These are phyloP conservation scores for Auanema freiburgensis DNA, from an alignment of 2,888 invertebrate species.

Conservation along the genomic window DNA sequence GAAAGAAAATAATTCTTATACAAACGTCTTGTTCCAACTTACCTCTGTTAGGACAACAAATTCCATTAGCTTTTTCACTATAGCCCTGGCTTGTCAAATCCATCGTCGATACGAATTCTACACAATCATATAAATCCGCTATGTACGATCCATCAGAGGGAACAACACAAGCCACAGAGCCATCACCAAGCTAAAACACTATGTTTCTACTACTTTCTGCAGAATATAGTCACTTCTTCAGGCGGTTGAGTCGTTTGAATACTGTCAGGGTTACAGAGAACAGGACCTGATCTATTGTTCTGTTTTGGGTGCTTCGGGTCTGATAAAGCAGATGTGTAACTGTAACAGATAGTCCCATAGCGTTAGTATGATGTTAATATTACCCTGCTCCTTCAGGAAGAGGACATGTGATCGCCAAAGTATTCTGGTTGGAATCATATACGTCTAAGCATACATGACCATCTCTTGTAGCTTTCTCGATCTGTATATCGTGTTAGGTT, in stretches of 20 bases:
- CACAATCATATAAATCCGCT: slow-evolving; percentile 53
- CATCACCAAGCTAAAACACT: slow-evolving; percentile 43
- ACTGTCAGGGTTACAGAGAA: slow-evolving; percentile 46
- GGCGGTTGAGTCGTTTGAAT: slow-evolving; percentile 39
- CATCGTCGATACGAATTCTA: slow-evolving; percentile 48
- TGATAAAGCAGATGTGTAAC: slow-evolving; percentile 48
- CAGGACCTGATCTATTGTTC: slow-evolving; percentile 47
- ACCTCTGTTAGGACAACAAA: slow-evolving; percentile 52
- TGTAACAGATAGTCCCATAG: background rate
- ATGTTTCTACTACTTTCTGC: slow-evolving; percentile 2
- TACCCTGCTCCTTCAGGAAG: slow-evolving; percentile 54
- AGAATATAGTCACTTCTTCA: slow-evolving; percentile 28
- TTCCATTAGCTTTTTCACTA: slow-evolving; percentile 49
- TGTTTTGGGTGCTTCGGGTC: slow-evolving; percentile 53
- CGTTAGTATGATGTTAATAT: background rate
- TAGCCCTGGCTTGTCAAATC: slow-evolving; percentile 49
- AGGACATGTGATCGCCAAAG: slow-evolving; percentile 53
- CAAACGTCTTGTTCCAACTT: background rate
- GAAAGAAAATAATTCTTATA: background rate
- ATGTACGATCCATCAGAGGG: slow-evolving; percentile 50
- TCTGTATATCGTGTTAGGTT: slow-evolving; percentile 8
- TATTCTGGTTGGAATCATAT: slow-evolving; percentile 50
- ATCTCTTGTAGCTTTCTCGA: slow-evolving; percentile 50
- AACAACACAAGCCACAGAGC: slow-evolving; percentile 46
- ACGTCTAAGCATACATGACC: slow-evolving; percentile 54